Conservation (phyloP, 2,113 vertebrate genomes). For the Malurus melanocephalus region DNA sequence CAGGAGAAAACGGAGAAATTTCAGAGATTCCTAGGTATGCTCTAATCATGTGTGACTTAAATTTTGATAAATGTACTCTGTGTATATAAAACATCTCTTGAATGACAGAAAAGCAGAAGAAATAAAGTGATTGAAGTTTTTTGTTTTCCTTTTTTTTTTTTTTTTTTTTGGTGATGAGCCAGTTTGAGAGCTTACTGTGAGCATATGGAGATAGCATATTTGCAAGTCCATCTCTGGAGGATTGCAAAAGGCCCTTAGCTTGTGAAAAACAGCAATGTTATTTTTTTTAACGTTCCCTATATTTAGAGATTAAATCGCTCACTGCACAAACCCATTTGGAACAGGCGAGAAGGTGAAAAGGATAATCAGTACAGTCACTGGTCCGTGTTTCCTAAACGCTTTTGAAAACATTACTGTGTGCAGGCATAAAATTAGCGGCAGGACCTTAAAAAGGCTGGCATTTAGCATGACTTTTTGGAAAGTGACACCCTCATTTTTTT, state of each 20-base stretch:
- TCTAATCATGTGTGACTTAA: slow-evolving; percentile 24
- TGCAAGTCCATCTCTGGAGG: slow-evolving; percentile 95
- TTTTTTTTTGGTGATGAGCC: slow-evolving; percentile 74
- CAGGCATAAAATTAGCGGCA: slow-evolving; percentile 99
- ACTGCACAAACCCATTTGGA: slow-evolving; percentile 99
- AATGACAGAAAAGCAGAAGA: slow-evolving; percentile 68
- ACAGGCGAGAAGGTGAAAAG: slow-evolving; percentile 98
- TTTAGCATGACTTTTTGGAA: slow-evolving; percentile 99
- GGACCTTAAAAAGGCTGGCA: slow-evolving; percentile 99
- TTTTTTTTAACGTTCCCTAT: slow-evolving; percentile 98
- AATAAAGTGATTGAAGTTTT: slow-evolving; percentile 67
- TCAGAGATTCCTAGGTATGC: not conserved
- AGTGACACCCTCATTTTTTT: slow-evolving; percentile 99
- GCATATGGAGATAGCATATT: slow-evolving; percentile 92
- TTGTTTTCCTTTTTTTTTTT: slow-evolving; percentile 35
- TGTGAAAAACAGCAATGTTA: slow-evolving; percentile 90
- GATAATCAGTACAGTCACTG: slow-evolving; percentile 99
- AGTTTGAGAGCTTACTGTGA: slow-evolving; percentile 84
- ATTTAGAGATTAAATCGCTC: slow-evolving; percentile 99
- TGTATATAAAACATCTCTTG: slow-evolving; percentile 60
- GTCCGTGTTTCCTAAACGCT: slow-evolving; percentile 99
- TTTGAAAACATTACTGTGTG: slow-evolving; percentile 99
- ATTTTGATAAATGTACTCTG: slow-evolving; percentile 56
- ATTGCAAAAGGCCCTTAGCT: slow-evolving; percentile 86
- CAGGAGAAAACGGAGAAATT: slow-evolving; percentile 32